Base-by-base conservation (phyloP, 1,140 invertebrate genomes). In the Leptopilina clavipes region DNA sequence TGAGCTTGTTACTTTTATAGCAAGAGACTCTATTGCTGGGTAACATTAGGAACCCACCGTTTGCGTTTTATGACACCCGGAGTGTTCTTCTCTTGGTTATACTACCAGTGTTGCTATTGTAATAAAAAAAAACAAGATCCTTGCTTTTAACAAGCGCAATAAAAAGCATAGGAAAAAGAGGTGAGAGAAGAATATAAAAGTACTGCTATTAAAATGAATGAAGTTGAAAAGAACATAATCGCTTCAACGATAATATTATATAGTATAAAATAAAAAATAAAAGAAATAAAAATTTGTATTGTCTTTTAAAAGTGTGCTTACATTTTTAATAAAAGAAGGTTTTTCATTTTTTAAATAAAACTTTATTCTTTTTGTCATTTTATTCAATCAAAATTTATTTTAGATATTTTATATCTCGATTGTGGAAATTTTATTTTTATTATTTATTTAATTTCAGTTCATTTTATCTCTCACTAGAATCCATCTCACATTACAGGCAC, bases 1-100 rank as follows among this genome's bases (percentile, higher is more conserved):
- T 59, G 59, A 65, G 59, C 59, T 65, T 65, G 59, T 65, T 65
- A 65, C 59, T 31, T 65, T 65, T 65, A 65, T 65, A 65, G 56
- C 25, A 65, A 37, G 59, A 31, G 8, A 18, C 59, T 65, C 22
- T 31, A 65, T 65, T 65, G 59, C 19, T 65, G 59, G 25, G 25
- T 31, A 31, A 31, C 22, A 65, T 65, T 65, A 65, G 22, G 59
- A 65, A 65, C 25, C 11, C 59, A 65, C 59, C 59, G 25, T 65
- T 65, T 65, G 59, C 59, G 59, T 65, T 65, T 65, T 65, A 65
- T 65, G 59, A n/a, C 25, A 40, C 3, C 25, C n/a, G 10, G 3
- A 65, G 59, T 65, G 22, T 65, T 31, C 59, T 31, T 19, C 59
- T 31, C 59, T 22, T 65, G 22, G 14, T 65, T 65, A 31, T 65